phyloP scores from a whole-genome alignment of 2,888 invertebrate genomes.

The Heliconius aoede region DNA sequence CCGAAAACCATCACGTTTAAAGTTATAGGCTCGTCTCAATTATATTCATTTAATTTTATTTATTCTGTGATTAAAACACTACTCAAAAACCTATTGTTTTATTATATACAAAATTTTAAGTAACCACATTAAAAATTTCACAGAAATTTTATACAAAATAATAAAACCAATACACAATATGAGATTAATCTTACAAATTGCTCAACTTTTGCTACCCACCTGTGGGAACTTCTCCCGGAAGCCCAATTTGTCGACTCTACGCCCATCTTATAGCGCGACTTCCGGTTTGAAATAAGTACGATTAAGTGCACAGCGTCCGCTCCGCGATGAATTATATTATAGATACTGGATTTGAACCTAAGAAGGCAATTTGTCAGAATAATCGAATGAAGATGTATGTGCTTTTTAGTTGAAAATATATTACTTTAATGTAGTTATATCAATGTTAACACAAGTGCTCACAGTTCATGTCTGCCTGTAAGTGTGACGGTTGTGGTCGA shows the following conservation, averaged over 20 bases:
- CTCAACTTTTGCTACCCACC: neutral
- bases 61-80: too few species aligned
- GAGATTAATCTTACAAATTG: constrained; percentile 13
- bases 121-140: neutral
- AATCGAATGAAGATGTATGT: neutral
- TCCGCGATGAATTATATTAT: constrained; percentile 29
- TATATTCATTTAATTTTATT: too few species aligned
- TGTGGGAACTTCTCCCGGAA: constrained; percentile 62
- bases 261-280: constrained; percentile 69
- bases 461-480: neutral
- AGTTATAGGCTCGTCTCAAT: too few species aligned
- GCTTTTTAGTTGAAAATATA: neutral
- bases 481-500: neutral
- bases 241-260: constrained; percentile 70
- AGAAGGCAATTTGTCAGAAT: constrained; percentile 11
- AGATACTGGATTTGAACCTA: constrained; percentile 19
- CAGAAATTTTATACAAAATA: neutral
- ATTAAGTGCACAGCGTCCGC: constrained; percentile 52
- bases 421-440: too few species aligned
- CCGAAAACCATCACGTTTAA: too few species aligned
- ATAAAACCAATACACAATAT: constrained; percentile 2
- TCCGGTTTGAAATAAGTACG: constrained; percentile 61
- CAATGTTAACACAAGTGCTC: neutral
- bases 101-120: too few species aligned
- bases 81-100: too few species aligned